Evolutionary conservation across 2,113 vertebrate genomes (phyloP), one percentile per base, ranked within the genome.

Genomic region (Rhipidura dahli): DNA sequence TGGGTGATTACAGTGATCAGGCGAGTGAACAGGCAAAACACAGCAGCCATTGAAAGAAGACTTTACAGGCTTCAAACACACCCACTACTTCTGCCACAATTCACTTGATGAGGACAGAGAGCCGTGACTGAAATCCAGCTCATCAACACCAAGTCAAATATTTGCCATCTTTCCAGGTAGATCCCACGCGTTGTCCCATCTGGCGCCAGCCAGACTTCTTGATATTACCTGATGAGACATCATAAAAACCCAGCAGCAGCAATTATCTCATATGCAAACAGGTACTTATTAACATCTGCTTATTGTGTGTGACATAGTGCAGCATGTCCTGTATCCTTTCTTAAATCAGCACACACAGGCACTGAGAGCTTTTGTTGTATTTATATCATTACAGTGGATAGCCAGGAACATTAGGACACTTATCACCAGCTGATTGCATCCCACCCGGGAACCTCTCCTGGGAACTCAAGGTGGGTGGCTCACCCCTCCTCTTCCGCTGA

Each of bases 111-210:
- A 27, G 42, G 33, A 83, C n/a, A 61, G 63, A 77, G 45, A 57
- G 31, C 56, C 65, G 45, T 37, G 47, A 23, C 75, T 77, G 54
- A 87, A 83, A 70, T n/a, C 33, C 35, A 71, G 37, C 68, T 73
- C 87, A 76, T 60, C 83, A 65, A 40, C 93, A 94, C 60, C 60
- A 82, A 89, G 83, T n/a, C 82, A 89, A 94, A 87, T 94, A 97
- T 97, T 97, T 96, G 77, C 61, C 40, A 30, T 89, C 45, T 73
- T 60, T 70, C 53, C 53, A 54, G 40, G 69, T 28, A 73, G 56
- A 68, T 84, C 40, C 68, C 73, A 64, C 45, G 59, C 63, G 57
- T 79, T 0, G 0, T 35, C 56, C 3, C 0, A 39, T 57, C 70
- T 59, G 96, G 85, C 57, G 28, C 86, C 94, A 89, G 88, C 37